A percentile compares a stretch with the other conserved stretches of the same genome.
These are phyloP conservation scores for Zaprionus inermis DNA, from an alignment of 1,140 invertebrate species.

Conservation along the genomic window DNA sequence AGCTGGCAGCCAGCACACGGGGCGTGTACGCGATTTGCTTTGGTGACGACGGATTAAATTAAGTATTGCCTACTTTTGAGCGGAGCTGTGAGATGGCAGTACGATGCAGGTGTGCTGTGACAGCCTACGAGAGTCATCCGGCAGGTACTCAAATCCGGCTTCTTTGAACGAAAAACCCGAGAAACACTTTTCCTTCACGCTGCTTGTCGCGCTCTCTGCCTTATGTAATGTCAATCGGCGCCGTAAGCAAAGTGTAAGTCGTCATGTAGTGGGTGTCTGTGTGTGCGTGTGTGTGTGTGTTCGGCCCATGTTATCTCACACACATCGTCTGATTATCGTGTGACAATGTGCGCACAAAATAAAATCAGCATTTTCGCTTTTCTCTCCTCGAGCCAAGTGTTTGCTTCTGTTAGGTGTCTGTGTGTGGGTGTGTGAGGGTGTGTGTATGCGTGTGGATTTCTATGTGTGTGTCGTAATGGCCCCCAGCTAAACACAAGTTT, in stretches of 20 bases:
- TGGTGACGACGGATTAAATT: slow-evolving; percentile 29
- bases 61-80: slow-evolving; percentile 30
- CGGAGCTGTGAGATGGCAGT: background rate
- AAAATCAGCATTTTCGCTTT: slow-evolving; percentile 75
- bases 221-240: slow-evolving; percentile 34
- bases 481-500: slow-evolving; percentile 33
- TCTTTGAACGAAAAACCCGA: slow-evolving; percentile 5
- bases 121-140: slow-evolving; percentile 44
- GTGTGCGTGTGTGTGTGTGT: slow-evolving; percentile 16
- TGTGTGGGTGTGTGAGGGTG: slow-evolving; percentile 6
- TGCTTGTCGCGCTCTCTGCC: background rate
- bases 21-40: background rate
- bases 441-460: slow-evolving; percentile 2
- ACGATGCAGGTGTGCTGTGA: background rate
- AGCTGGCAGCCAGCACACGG: background rate
- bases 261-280: slow-evolving; percentile 12
- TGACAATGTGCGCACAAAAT: slow-evolving; percentile 76
- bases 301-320: slow-evolving; percentile 59
- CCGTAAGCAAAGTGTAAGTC: slow-evolving; percentile 43
- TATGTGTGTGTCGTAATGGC: slow-evolving; percentile 15
- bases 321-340: slow-evolving; percentile 72
- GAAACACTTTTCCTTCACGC: slow-evolving; percentile 14
- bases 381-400: slow-evolving; percentile 49
- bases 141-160: slow-evolving; percentile 6
- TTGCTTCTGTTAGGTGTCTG: slow-evolving; percentile 2